A percentile compares a stretch with the other conserved stretches of the same genome.
Conservation (phyloP, 2,888 invertebrate species). For the Thalpophila matura region DNA sequence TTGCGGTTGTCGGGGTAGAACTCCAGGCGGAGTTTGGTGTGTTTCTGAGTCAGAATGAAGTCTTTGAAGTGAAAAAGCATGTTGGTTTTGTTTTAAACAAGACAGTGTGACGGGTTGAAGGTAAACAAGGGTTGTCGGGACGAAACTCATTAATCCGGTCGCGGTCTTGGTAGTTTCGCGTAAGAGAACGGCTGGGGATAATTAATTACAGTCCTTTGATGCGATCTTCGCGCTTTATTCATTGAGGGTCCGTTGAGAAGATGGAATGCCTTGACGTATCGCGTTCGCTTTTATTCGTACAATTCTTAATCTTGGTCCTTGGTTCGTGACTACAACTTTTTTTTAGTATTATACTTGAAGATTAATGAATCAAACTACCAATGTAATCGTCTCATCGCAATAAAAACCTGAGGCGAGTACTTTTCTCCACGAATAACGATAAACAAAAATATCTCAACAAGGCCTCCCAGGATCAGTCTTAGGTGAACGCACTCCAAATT, state of each 20-base stretch:
- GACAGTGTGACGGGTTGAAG: slow-evolving; percentile 59
- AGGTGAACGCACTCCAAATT: slow-evolving; percentile 54
- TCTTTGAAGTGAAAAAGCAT: slow-evolving; percentile 24
- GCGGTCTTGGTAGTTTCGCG: slow-evolving; percentile 43
- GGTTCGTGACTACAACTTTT: not conserved
- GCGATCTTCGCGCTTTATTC: slow-evolving; percentile 50
- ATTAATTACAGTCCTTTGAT: slow-evolving; percentile 55
- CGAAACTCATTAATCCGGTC: slow-evolving; percentile 65
- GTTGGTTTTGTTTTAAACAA: slow-evolving; percentile 54
- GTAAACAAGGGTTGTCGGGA: slow-evolving; percentile 64
- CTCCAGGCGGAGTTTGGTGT: not conserved
- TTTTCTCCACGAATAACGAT: not conserved
- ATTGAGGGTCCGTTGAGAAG: slow-evolving; percentile 34
- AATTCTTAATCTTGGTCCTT: slow-evolving; percentile 25
- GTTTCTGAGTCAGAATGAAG: slow-evolving; percentile 19
- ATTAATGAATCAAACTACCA: slow-evolving; percentile 27
- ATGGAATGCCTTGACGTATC: slow-evolving; percentile 27
- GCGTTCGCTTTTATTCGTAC: slow-evolving; percentile 32
- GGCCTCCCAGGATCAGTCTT: slow-evolving; percentile 30
- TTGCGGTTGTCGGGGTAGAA: slow-evolving; percentile 36
- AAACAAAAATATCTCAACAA: slow-evolving; percentile 21
- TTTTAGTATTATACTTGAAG: slow-evolving; percentile 29
- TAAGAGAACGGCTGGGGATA: slow-evolving; percentile 35
- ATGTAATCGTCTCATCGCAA: slow-evolving; percentile 11
- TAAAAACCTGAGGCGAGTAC: not conserved